Evolutionary conservation across 2,888 invertebrate species (phyloP).

Genomic region (Cheilosia variabilis): DNA sequence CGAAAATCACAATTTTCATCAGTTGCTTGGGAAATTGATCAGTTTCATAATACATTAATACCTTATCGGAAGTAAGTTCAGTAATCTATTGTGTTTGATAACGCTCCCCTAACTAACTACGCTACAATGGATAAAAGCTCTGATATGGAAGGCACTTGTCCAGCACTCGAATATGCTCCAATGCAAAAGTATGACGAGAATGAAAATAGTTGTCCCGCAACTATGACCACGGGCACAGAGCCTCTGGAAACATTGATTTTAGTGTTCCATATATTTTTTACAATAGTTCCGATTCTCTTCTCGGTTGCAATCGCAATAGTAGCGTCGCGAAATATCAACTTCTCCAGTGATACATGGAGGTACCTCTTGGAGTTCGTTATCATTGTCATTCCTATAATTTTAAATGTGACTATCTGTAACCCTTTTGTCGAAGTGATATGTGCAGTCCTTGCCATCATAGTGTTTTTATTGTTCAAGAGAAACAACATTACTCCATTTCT

Average conservation of each 20-base stretch:
- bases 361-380: slow-evolving; percentile 85
- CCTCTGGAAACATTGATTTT: slow-evolving; percentile 73
- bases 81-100: slow-evolving; percentile 8
- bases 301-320: slow-evolving; percentile 46
- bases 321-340: slow-evolving; percentile 17
- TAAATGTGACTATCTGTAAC: slow-evolving; percentile 85
- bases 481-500: slow-evolving; percentile 6
- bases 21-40: no score
- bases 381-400: slow-evolving; percentile 85
- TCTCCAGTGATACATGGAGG: slow-evolving; percentile 65
- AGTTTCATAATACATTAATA: background rate
- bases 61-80: background rate
- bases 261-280: slow-evolving; percentile 76
- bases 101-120: background rate
- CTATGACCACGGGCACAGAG: slow-evolving; percentile 25
- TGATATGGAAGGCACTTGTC: slow-evolving; percentile 24
- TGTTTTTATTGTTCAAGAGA: background rate
- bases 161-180: slow-evolving; percentile 3
- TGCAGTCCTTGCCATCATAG: background rate
- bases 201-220: slow-evolving; percentile 29
- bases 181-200: background rate
- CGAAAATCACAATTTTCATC: no score
- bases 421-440: slow-evolving; percentile 79
- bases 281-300: slow-evolving; percentile 77
- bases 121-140: slow-evolving; percentile 4